Evolutionary conservation across 2,113 vertebrate species (phyloP).

Genomic region (Charina bottae): DNA sequence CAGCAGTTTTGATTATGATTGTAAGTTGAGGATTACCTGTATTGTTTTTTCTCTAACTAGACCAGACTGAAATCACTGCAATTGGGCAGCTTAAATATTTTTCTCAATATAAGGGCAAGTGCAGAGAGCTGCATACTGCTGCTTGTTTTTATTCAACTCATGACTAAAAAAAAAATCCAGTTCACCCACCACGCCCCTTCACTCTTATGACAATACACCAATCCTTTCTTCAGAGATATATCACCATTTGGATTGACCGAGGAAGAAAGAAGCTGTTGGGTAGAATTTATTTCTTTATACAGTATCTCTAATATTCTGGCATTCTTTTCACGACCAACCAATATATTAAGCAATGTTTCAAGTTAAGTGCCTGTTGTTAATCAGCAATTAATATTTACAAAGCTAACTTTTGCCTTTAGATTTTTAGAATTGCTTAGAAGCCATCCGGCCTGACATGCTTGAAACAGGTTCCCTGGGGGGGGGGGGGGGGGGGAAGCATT

Average conservation of each 20-base stretch:
- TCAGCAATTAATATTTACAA: slow-evolving; percentile 37
- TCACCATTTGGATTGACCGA: background rate
- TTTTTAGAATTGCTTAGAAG: slow-evolving; percentile 46
- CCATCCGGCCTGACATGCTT: slow-evolving; percentile 23
- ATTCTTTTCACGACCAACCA: slow-evolving; percentile 53
- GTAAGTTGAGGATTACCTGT: no score
- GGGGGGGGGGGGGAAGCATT: slow-evolving; percentile 22
- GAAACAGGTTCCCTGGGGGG: slow-evolving; percentile 34
- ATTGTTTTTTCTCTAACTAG: slow-evolving; percentile 15
- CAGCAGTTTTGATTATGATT: no score
- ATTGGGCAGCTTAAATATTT: background rate
- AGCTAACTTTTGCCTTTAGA: slow-evolving; percentile 46
- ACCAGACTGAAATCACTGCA: slow-evolving; percentile 5
- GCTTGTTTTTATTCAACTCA: slow-evolving; percentile 31
- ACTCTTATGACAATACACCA: background rate
- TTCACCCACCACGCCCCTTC: no score
- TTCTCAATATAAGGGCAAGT: slow-evolving; percentile 16
- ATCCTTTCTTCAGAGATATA: slow-evolving; percentile 5
- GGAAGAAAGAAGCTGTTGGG: background rate
- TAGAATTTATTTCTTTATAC: slow-evolving; percentile 21
- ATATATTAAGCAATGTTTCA: slow-evolving; percentile 37
- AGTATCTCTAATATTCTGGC: slow-evolving; percentile 32
- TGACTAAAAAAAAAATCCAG: background rate
- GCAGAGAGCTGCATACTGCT: background rate
- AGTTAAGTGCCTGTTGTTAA: slow-evolving; percentile 49